Conservation (phyloP, 1,140 invertebrate genomes). For the Anagrus nilaparvatae region DNA sequence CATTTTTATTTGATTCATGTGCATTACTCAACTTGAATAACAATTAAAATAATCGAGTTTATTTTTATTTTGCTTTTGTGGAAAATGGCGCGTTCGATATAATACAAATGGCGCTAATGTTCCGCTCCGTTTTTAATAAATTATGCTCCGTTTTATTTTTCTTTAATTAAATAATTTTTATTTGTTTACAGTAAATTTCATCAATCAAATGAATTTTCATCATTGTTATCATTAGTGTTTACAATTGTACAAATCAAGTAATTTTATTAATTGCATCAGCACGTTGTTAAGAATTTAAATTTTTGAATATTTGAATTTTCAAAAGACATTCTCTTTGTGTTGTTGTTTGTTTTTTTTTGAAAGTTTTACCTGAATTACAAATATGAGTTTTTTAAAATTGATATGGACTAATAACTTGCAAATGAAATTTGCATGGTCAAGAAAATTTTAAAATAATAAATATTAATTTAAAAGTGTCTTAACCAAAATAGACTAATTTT, state of each 20-base stretch:
- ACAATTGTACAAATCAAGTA: background rate
- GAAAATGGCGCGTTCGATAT: constrained; percentile 43
- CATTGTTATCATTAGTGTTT: background rate
- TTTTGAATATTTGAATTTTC: constrained; percentile 40
- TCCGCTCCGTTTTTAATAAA: constrained; percentile 19
- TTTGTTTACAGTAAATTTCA: constrained; percentile 15
- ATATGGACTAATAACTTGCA: background rate
- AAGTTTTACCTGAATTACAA: constrained; percentile 9
- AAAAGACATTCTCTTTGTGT: no score
- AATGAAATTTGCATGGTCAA: background rate
- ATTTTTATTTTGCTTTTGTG: constrained; percentile 26
- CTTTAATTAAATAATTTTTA: constrained; percentile 24
- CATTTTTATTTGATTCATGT: background rate
- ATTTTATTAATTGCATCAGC: background rate
- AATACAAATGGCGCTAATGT: constrained; percentile 42
- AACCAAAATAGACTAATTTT: background rate
- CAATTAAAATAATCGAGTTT: constrained; percentile 6
- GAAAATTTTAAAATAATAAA: background rate
- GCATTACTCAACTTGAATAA: constrained; percentile 1
- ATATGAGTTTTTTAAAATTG: constrained; percentile 6
- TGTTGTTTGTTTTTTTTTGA: no score
- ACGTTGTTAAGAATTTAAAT: constrained; percentile 29
- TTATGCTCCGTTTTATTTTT: constrained; percentile 26
- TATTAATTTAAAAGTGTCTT: background rate
- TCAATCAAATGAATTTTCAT: background rate